Conservation (phyloP, 2,797 vertebrate species). For the Takifugu ocellatus region DNA sequence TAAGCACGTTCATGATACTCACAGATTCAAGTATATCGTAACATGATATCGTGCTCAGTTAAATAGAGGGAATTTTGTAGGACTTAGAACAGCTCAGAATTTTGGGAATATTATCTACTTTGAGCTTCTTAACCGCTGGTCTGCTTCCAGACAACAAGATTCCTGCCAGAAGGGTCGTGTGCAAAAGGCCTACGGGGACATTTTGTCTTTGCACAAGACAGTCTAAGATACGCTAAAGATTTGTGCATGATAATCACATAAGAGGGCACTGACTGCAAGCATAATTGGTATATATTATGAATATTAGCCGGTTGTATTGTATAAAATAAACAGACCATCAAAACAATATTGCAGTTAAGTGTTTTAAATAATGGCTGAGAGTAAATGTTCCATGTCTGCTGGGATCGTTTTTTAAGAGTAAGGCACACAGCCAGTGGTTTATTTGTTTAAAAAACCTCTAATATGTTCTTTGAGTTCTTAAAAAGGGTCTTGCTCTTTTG, state of each 20-base stretch:
- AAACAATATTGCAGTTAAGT: too few relatives aligned
- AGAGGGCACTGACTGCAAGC: not conserved
- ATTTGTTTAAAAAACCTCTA: too few relatives aligned
- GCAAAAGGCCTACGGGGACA: not conserved
- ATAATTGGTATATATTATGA: too few relatives aligned
- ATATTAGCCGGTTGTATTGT: too few relatives aligned
- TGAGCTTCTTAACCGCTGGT: constrained; percentile 2
- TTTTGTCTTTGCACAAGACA: not conserved
- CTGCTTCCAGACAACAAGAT: constrained; percentile 3
- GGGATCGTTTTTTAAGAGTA: too few relatives aligned
- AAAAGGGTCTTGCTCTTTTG: too few relatives aligned
- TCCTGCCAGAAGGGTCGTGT: constrained; percentile 20
- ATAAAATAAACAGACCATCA: too few relatives aligned
- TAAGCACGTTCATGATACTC: not conserved
- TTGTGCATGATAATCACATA: not conserved
- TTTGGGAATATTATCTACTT: not conserved
- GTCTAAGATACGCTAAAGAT: not conserved
- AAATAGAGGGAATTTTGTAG: not conserved
- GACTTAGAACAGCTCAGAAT: not conserved
- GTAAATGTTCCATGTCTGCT: too few relatives aligned
- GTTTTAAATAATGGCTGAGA: too few relatives aligned
- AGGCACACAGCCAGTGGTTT: too few relatives aligned
- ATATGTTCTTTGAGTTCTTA: too few relatives aligned
- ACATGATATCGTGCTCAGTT: not conserved
- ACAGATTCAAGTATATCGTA: not conserved